Evolutionary conservation across 2,888 invertebrate genomes (phyloP), one percentile per base, ranked within the genome.

Genomic region (Monoplex corrugatus): DNA sequence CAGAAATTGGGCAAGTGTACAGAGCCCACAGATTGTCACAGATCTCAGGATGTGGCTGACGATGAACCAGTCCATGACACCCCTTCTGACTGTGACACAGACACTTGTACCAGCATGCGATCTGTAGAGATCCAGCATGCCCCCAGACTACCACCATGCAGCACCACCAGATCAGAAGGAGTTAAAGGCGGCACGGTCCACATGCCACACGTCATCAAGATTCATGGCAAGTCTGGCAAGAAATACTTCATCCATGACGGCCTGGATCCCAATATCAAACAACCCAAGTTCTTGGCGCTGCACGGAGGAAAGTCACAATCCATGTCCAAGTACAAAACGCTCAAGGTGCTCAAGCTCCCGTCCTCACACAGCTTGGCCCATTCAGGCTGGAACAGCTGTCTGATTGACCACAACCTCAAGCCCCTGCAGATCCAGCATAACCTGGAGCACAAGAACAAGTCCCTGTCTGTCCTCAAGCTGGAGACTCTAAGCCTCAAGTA

Each of bases 401-500:
- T 57, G 40, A 80, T 78, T 1, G 87, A 87, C 50, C 87, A 87
- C 75, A 80, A 87, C 80, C 80, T 78, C 16, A 87, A 87, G 57
- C 87, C 78, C 2, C 57, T 87, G 38, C 80, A 87, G 57, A 87
- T 87, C n/a, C 50, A 78, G 19, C 87, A 87, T 40, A 87, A 57
- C 57, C 87, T 87, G 80, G 87, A 78, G 38, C 43, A 45, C 78
- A 75, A 87, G 80, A 87, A 80, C 57, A 78, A 87, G 50, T 45
- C 84, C 44, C 45, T 45, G 84, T 35, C 84, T 38, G 57, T 57
- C 5, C 84, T 84, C 50, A 32, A 57, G 16, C 84, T 87, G 45
- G 87, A 87, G 45, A 45, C 75, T 16, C n/a, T 68, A 32, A 44
- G 45, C 45, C 84, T 84, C 38, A 84, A 84, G 57, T 84, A 84